A percentile compares a stretch with the other conserved stretches of the same genome.
Conservation (phyloP, 2,113 vertebrate species). For the Microcebus griseorufus region DNA sequence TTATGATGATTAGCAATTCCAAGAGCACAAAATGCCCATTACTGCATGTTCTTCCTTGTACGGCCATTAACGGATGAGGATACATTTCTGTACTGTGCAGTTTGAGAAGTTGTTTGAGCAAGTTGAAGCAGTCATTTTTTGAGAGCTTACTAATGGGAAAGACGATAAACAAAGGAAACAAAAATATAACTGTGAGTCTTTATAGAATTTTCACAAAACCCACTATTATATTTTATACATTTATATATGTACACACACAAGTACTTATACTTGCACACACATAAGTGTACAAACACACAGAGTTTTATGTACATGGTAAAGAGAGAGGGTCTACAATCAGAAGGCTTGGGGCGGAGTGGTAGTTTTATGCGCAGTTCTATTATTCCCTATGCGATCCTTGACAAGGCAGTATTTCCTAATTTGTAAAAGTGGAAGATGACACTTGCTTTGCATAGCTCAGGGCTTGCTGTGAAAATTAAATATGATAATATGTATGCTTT, state of each 20-base stretch:
- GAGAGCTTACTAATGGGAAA: conserved; percentile 19
- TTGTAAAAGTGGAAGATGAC: neutral
- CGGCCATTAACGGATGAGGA: neutral
- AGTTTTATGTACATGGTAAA: neutral
- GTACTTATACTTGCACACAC: neutral
- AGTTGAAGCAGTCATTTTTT: neutral
- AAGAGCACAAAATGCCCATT: neutral
- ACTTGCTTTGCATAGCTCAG: neutral
- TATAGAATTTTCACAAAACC: neutral
- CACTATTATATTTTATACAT: neutral
- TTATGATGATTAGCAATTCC: neutral
- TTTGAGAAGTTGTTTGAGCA: neutral
- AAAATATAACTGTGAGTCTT: neutral
- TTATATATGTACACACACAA: neutral
- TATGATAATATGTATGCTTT: neutral
- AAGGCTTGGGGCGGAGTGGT: neutral
- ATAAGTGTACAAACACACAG: neutral
- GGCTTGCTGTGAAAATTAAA: neutral
- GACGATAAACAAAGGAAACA: conserved; percentile 25
- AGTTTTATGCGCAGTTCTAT: neutral
- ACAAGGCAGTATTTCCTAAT: neutral
- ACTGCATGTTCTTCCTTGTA: neutral
- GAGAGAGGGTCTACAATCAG: neutral
- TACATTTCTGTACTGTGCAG: neutral
- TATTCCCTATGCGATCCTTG: neutral